These are phyloP conservation scores for Beroe forskalii DNA, from an alignment of 37 sponge, comb jelly and placozoan species.

Conservation along the genomic window DNA sequence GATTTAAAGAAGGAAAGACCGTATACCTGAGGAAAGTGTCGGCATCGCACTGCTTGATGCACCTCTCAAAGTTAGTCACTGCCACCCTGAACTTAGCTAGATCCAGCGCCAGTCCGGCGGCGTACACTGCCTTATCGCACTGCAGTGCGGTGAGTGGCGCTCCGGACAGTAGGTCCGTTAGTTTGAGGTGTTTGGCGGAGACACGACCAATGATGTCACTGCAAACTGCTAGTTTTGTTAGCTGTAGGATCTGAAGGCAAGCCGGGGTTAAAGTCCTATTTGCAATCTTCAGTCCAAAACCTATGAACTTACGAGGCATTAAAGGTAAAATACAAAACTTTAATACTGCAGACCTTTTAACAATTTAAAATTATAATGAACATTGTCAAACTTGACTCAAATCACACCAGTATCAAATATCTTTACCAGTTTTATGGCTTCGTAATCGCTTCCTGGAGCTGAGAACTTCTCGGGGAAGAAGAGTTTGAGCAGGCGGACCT, in stretches of 20 bases:
- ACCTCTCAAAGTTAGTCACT: constrained; percentile 44
- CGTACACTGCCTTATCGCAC: constrained; percentile 52
- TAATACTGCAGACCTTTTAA: too few species aligned
- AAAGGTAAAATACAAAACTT: too few species aligned
- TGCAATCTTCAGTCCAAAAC: too few species aligned
- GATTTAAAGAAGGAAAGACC: too few species aligned
- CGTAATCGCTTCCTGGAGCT: constrained; percentile 44
- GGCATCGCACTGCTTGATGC: constrained; percentile 61
- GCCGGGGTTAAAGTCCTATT: too few species aligned
- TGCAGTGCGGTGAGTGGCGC: not conserved
- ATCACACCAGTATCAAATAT: too few species aligned
- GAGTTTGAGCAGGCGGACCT: constrained; percentile 33
- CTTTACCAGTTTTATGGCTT: constrained; percentile 62
- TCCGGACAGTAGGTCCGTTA: constrained; percentile 28
- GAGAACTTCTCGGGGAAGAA: constrained; percentile 60
- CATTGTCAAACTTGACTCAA: too few species aligned
- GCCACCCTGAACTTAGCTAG: constrained; percentile 39
- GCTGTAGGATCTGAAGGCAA: constrained; percentile 19
- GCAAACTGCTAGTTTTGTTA: not conserved
- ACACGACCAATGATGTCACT: constrained; percentile 28
- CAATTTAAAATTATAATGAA: too few species aligned
- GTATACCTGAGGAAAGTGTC: constrained; percentile 57
- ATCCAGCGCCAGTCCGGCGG: constrained; percentile 15
- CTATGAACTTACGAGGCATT: too few species aligned
- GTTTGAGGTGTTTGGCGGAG: constrained; percentile 42